These are phyloP conservation scores for Drosophila niveifrons DNA, from an alignment of 2,888 invertebrate species.

Conservation along the genomic window DNA sequence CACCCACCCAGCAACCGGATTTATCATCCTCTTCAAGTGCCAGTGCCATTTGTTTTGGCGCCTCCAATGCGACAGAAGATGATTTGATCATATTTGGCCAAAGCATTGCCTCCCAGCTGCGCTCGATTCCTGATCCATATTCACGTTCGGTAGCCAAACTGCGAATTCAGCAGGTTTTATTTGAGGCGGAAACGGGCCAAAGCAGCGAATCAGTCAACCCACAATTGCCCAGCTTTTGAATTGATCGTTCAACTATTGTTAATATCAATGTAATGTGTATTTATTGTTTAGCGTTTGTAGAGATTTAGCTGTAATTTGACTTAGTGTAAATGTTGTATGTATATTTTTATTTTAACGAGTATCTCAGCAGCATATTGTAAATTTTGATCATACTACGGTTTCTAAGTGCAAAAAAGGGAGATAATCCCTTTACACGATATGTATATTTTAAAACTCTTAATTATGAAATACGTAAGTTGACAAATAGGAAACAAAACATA, in stretches of 20 bases:
- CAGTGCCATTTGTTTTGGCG: conserved; percentile 22
- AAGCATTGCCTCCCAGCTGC: conserved; percentile 79
- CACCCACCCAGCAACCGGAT: conserved; percentile 43
- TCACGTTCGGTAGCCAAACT: conserved; percentile 80
- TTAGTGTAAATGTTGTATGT: conserved; percentile 7
- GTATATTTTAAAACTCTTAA: not conserved
- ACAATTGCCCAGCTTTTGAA: conserved; percentile 40
- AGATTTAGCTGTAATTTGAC: conserved; percentile 1
- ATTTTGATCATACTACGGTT: not conserved
- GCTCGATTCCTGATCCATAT: conserved; percentile 75
- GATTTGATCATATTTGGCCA: conserved; percentile 76
- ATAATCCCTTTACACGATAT: not conserved
- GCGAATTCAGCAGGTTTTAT: conserved; percentile 82
- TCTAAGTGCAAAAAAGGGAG: not conserved
- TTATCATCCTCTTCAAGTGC: conserved; percentile 12
- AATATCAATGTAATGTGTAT: conserved; percentile 6
- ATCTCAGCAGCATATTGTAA: not conserved
- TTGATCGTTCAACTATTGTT: not conserved
- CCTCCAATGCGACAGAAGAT: conserved; percentile 53
- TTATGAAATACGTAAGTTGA: not conserved
- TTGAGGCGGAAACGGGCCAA: conserved; percentile 82
- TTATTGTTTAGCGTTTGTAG: conserved; percentile 2
- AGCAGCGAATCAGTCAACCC: conserved; percentile 47
- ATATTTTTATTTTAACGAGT: not conserved
- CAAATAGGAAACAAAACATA: not conserved